Percentiles rank a stretch among this genome's conserved stretches.
Evolutionary conservation across 2,797 vertebrate species (phyloP).

Genomic region (Gymnoscopelus microlampas): DNA sequence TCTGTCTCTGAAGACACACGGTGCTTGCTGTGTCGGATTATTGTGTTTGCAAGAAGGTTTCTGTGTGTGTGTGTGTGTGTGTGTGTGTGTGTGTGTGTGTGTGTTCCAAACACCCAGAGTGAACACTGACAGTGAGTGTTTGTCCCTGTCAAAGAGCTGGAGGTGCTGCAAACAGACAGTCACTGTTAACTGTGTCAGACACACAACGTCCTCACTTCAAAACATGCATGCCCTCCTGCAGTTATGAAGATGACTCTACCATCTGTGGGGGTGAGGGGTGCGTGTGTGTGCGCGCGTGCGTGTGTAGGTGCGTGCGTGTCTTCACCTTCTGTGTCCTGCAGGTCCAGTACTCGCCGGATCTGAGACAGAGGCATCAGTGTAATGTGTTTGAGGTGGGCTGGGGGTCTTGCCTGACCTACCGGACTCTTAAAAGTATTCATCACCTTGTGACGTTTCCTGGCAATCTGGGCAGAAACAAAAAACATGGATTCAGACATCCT

Average conservation of each 20-base stretch:
- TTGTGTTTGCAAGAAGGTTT: neutral
- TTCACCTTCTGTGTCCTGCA: constrained; percentile 95
- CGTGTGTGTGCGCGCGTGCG: neutral
- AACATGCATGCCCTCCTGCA: neutral
- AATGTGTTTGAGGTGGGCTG: constrained; percentile 94
- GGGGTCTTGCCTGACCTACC: constrained; percentile 88
- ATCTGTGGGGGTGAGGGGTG: neutral
- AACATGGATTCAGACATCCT: neutral
- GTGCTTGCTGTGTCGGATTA: too few relatives aligned
- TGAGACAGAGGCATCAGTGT: constrained; percentile 96
- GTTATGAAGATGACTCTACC: neutral
- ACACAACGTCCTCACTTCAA: neutral
- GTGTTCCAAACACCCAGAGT: too few relatives aligned
- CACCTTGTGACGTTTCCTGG: constrained; percentile 95
- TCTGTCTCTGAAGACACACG: constrained; percentile 15
- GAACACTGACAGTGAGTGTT: neutral
- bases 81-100: neutral
- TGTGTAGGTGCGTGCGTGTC: neutral
- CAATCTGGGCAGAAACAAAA: constrained; percentile 84
- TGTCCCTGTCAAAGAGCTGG: neutral
- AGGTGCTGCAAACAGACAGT: neutral
- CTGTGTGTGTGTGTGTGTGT: neutral
- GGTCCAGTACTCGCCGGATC: constrained; percentile 94
- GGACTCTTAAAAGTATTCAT: constrained; percentile 96
- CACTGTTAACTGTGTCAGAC: neutral